Percentiles rank a stretch among this genome's conserved stretches.
These are phyloP conservation scores for Calidris pygmaea DNA, from an alignment of 2,113 vertebrate genomes.

Conservation along the genomic window DNA sequence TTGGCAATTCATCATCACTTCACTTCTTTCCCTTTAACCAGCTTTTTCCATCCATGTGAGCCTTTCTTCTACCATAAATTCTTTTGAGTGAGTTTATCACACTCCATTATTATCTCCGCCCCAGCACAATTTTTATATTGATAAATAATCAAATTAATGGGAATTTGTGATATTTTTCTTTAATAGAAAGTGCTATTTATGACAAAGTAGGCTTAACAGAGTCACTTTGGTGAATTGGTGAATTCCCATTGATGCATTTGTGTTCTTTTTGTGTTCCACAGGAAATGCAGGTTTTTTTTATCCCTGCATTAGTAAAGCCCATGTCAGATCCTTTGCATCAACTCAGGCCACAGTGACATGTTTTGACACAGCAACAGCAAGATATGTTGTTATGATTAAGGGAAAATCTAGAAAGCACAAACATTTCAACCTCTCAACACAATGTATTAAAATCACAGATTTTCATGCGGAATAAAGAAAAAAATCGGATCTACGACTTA, in stretches of 20 bases:
- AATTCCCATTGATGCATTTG: not conserved
- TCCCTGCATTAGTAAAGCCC: not conserved
- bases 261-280: not conserved
- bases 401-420: not conserved
- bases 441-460: not conserved
- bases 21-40: not conserved
- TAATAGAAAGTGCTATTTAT: not conserved
- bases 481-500: not conserved
- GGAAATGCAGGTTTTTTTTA: not conserved
- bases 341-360: not conserved
- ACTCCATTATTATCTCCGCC: not conserved
- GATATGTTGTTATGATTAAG: not conserved
- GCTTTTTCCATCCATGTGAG: not conserved
- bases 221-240: not conserved
- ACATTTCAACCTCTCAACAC: not conserved
- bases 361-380: slow-evolving; percentile 18
- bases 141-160: slow-evolving; percentile 4
- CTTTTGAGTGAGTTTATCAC: not conserved
- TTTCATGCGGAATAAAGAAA: not conserved
- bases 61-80: not conserved
- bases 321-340: slow-evolving; percentile 22
- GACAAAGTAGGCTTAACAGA: not conserved
- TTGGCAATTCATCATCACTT: not conserved
- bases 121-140: not conserved
- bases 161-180: not conserved